Percentiles rank a stretch among this genome's conserved stretches.
Evolutionary conservation across 2,797 vertebrate genomes (phyloP).

Genomic region (Cryptoblepharus egeriae): DNA sequence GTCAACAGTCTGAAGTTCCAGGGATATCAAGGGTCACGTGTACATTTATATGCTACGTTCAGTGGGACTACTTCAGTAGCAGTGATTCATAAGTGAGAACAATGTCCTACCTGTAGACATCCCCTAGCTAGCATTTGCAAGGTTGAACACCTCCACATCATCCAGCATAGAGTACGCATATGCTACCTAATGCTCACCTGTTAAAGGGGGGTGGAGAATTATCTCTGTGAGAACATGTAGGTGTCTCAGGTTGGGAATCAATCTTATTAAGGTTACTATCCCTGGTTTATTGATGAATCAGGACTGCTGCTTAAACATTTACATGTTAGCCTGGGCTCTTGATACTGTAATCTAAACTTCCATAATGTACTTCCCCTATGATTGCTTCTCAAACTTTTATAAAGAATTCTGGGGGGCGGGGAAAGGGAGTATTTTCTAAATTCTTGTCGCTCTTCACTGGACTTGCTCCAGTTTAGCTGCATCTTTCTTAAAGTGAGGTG

Average conservation of each 20-base stretch:
- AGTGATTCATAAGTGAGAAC: background rate
- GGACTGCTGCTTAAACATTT: background rate
- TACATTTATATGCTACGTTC: background rate
- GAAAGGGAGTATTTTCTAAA: no score
- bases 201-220: background rate
- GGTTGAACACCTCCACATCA: background rate
- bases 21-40: no score
- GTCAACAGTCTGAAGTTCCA: no score
- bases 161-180: no score
- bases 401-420: background rate
- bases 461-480: no score
- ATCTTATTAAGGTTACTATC: no score
- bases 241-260: background rate
- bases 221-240: background rate
- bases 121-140: background rate
- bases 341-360: conserved; percentile 53
- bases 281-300: background rate
- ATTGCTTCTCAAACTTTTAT: background rate
- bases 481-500: no score
- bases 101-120: background rate
- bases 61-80: background rate
- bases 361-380: background rate
- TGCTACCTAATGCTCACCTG: background rate
- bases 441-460: no score
- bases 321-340: conserved; percentile 20